Conservation (phyloP, 2,888 invertebrate genomes). For the Monopis laevigella region DNA sequence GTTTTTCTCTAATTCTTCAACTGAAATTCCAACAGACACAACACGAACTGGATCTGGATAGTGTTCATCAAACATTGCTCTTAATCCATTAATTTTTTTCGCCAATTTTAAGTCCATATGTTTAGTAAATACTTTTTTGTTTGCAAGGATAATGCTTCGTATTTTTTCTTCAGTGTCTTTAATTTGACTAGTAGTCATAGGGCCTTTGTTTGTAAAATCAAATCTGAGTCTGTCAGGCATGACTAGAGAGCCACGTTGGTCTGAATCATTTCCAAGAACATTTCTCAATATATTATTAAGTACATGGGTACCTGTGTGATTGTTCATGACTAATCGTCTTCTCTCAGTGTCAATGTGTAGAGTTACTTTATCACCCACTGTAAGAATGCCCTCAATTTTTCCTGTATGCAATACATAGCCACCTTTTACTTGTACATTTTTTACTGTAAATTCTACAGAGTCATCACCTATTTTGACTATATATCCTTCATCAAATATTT, state of each 20-base stretch:
- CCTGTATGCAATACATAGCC: slow-evolving; percentile 97
- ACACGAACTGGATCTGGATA: slow-evolving; percentile 97
- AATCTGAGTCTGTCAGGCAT: slow-evolving; percentile 97
- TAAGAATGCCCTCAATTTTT: slow-evolving; percentile 83
- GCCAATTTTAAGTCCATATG: slow-evolving; percentile 85
- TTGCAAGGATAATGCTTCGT: slow-evolving; percentile 77
- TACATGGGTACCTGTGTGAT: slow-evolving; percentile 98
- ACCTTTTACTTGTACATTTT: slow-evolving; percentile 93
- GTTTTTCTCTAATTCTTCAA: slow-evolving; percentile 88
- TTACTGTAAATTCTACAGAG: slow-evolving; percentile 89
- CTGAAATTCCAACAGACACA: slow-evolving; percentile 92
- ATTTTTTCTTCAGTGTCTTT: slow-evolving; percentile 85
- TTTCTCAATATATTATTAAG: slow-evolving; percentile 93
- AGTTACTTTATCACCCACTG: slow-evolving; percentile 85
- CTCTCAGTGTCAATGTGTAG: slow-evolving; percentile 86
- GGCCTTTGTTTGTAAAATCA: slow-evolving; percentile 95
- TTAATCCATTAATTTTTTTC: slow-evolving; percentile 89
- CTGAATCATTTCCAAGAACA: slow-evolving; percentile 90
- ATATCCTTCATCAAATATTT: slow-evolving; percentile 96
- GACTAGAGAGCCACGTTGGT: slow-evolving; percentile 96
- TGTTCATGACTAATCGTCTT: slow-evolving; percentile 95
- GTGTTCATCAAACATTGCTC: slow-evolving; percentile 98
- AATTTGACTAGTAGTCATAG: slow-evolving; percentile 89
- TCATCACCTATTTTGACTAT: slow-evolving; percentile 85
- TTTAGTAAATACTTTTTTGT: slow-evolving; percentile 87